Evolutionary conservation across 92 coral and sea anemone genomes (phyloP).

Genomic region (Isaurus tuberculatus): DNA sequence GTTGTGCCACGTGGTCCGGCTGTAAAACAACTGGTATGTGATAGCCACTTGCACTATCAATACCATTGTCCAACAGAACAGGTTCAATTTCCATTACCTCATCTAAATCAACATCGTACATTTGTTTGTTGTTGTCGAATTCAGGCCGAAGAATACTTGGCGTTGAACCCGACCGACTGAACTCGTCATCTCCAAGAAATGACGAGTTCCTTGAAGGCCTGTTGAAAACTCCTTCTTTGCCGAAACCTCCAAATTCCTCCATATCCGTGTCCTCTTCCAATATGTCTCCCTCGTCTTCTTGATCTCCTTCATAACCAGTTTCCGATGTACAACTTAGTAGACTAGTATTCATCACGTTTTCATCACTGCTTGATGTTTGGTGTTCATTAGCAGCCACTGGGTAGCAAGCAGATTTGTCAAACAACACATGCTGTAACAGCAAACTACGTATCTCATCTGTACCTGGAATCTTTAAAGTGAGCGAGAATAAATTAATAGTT

Average conservation of each 20-base stretch:
- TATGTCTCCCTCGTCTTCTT: constrained; percentile 91
- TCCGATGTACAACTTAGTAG: constrained; percentile 77
- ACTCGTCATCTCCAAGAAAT: constrained; percentile 72
- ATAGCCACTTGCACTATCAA: constrained; percentile 72
- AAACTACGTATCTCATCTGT: constrained; percentile 33
- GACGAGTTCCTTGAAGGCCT: constrained; percentile 79
- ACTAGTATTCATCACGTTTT: constrained; percentile 58
- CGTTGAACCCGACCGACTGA: constrained; percentile 77
- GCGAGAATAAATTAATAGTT: background rate
- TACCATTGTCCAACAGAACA: constrained; percentile 69
- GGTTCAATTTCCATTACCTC: constrained; percentile 65
- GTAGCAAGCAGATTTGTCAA: constrained; percentile 9
- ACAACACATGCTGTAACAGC: constrained; percentile 30
- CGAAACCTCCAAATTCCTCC: constrained; percentile 71
- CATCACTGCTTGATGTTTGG: constrained; percentile 27
- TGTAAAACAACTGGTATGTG: constrained; percentile 65
- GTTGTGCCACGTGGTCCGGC: constrained; percentile 16
- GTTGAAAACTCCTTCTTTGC: constrained; percentile 69
- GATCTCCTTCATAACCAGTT: constrained; percentile 97
- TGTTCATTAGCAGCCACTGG: constrained; percentile 31
- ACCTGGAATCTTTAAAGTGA: constrained; percentile 20
- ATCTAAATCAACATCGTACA: constrained; percentile 51
- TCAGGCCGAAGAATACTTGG: constrained; percentile 80
- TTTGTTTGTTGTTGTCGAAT: constrained; percentile 53
- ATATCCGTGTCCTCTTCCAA: constrained; percentile 62